These are phyloP conservation scores for Parazoanthus swiftii DNA, from an alignment of 92 coral and sea anemone species.

Conservation along the genomic window DNA sequence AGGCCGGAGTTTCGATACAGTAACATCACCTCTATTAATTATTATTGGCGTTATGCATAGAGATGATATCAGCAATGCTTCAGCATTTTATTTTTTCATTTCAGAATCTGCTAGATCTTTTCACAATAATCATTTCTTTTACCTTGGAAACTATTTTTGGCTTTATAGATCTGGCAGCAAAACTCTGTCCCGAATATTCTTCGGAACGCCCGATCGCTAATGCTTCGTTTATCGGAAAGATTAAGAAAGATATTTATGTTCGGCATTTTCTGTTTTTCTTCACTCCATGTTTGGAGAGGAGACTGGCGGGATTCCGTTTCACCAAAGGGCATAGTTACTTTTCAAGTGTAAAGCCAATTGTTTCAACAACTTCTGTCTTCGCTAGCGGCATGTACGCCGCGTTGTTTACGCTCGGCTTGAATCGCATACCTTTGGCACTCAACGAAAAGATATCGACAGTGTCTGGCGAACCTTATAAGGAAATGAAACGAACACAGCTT, in stretches of 20 bases:
- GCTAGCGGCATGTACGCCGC: background rate
- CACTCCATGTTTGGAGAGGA: constrained; percentile 25
- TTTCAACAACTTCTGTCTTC: background rate
- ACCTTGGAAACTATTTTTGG: constrained; percentile 16
- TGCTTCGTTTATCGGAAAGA: background rate
- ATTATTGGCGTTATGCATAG: background rate
- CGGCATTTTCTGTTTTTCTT: background rate
- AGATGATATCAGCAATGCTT: background rate
- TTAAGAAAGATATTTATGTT: constrained; percentile 19
- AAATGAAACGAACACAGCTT: background rate
- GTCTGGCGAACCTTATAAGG: constrained; percentile 25
- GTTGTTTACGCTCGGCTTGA: constrained; percentile 12
- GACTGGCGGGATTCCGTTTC: constrained; percentile 12
- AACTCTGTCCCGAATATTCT: constrained; percentile 14
- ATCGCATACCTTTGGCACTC: background rate
- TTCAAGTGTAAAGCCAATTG: background rate
- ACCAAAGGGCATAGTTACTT: background rate
- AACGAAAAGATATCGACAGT: constrained; percentile 30
- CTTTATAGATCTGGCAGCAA: background rate
- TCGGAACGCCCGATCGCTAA: constrained; percentile 3
- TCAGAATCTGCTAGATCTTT: background rate
- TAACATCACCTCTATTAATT: background rate
- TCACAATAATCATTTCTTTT: background rate
- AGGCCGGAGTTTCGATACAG: background rate
- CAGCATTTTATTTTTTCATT: background rate